These are phyloP conservation scores for Eristalis intricaria DNA, from an alignment of 2,888 invertebrate species.

Conservation along the genomic window DNA sequence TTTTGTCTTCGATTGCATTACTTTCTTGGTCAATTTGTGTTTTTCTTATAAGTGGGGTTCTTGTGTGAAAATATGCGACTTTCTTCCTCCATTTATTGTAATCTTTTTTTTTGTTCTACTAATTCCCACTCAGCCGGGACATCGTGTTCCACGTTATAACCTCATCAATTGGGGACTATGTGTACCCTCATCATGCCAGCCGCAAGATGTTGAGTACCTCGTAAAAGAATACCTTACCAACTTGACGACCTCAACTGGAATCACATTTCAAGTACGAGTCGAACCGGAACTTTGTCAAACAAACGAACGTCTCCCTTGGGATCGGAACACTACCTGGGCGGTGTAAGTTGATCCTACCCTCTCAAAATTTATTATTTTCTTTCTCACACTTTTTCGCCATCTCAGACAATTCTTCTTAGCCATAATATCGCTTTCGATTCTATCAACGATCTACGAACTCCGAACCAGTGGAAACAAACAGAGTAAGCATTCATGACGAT, in stretches of 20 bases:
- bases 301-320: constrained; percentile 79
- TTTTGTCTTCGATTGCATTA: too few relatives aligned
- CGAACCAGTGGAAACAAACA: constrained; percentile 74
- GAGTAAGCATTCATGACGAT: constrained; percentile 74
- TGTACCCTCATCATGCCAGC: constrained; percentile 84
- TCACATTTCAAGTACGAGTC: constrained; percentile 84
- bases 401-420: constrained; percentile 81
- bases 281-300: constrained; percentile 85
- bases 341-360: constrained; percentile 79
- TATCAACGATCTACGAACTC: constrained; percentile 79
- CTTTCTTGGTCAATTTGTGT: too few relatives aligned
- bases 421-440: constrained; percentile 79
- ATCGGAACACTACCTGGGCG: constrained; percentile 82
- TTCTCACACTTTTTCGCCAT: too few relatives aligned
- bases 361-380: too few relatives aligned
- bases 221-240: constrained; percentile 82
- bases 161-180: constrained; percentile 87
- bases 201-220: constrained; percentile 84
- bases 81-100: too few relatives aligned
- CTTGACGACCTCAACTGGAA: constrained; percentile 83
- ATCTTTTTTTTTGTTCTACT: too few relatives aligned
- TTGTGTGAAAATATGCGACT: too few relatives aligned
- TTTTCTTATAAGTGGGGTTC: too few relatives aligned
- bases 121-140: constrained; percentile 84
- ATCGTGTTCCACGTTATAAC: constrained; percentile 86